phyloP scores from a whole-genome alignment of 2,797 vertebrate species.

The Sphenopsis melanotis region DNA sequence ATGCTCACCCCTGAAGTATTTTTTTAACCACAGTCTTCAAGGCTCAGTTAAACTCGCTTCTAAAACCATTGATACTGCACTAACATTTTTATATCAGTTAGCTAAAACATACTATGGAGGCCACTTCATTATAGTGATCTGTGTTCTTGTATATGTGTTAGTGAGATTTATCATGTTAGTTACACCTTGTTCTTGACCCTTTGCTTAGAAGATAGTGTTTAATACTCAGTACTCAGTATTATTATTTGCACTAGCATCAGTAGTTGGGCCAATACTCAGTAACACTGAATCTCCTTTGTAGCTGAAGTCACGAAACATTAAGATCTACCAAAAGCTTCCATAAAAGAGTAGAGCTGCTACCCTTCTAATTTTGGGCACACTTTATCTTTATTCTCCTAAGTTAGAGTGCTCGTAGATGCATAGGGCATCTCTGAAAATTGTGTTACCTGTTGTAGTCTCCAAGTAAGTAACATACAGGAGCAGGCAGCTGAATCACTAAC shows the following conservation, averaged over 20 bases:
- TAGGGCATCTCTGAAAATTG: background rate
- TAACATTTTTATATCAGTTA: background rate
- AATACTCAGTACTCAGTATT: background rate
- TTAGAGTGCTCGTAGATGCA: background rate
- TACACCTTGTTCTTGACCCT: background rate
- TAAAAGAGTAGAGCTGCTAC: background rate
- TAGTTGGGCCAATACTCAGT: background rate
- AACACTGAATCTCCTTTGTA: background rate
- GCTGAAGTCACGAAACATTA: background rate
- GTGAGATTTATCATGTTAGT: background rate
- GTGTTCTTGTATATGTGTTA: background rate
- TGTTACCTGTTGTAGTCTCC: background rate
- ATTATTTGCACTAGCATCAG: background rate
- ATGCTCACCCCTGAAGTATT: background rate
- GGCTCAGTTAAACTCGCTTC: background rate
- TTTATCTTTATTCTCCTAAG: background rate
- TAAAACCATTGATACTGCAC: background rate
- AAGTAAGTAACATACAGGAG: background rate
- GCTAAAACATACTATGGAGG: background rate
- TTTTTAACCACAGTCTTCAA: slow-evolving; percentile 1
- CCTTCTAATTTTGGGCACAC: background rate
- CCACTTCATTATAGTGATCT: background rate
- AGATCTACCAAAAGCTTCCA: background rate
- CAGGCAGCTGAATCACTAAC: background rate
- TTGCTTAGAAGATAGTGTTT: background rate